These are phyloP conservation scores for Timandra comae DNA, from an alignment of 2,888 invertebrate species.

Conservation along the genomic window DNA sequence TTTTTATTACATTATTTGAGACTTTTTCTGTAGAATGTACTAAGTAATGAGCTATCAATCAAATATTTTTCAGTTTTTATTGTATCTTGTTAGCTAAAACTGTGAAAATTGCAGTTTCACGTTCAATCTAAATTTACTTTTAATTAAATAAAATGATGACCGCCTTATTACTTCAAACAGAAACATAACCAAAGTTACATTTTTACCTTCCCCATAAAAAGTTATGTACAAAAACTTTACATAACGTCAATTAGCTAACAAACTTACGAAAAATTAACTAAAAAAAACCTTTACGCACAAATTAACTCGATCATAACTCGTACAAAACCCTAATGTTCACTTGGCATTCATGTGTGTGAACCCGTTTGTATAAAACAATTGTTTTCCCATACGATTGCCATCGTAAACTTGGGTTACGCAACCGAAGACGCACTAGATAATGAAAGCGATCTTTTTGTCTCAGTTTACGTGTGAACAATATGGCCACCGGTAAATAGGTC, in stretches of 20 bases:
- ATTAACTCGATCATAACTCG: slow-evolving; percentile 48
- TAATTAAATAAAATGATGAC: too few relatives aligned
- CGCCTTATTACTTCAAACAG: too few relatives aligned
- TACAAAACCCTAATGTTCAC: slow-evolving; percentile 35
- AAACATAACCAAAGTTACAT: too few relatives aligned
- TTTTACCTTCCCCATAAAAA: too few relatives aligned
- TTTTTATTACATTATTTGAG: too few relatives aligned
- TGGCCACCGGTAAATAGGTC: slow-evolving; percentile 43
- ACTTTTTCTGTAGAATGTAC: too few relatives aligned
- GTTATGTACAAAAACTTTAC: not conserved
- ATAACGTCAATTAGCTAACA: not conserved
- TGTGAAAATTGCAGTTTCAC: too few relatives aligned
- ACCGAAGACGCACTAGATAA: slow-evolving; percentile 42
- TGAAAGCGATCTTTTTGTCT: slow-evolving; percentile 61
- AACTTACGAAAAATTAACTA: not conserved
- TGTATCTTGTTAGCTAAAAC: too few relatives aligned
- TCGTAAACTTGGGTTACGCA: slow-evolving; percentile 66
- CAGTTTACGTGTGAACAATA: slow-evolving; percentile 55
- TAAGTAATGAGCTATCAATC: too few relatives aligned
- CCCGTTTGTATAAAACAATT: slow-evolving; percentile 26
- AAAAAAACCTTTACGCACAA: slow-evolving; percentile 14
- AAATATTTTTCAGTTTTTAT: too few relatives aligned
- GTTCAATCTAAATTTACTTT: too few relatives aligned
- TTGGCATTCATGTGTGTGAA: slow-evolving; percentile 67
- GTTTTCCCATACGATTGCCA: slow-evolving; percentile 37